Evolutionary conservation across 2,888 invertebrate genomes (phyloP), one percentile per base, ranked within the genome.

Genomic region (Bellardia pandia): DNA sequence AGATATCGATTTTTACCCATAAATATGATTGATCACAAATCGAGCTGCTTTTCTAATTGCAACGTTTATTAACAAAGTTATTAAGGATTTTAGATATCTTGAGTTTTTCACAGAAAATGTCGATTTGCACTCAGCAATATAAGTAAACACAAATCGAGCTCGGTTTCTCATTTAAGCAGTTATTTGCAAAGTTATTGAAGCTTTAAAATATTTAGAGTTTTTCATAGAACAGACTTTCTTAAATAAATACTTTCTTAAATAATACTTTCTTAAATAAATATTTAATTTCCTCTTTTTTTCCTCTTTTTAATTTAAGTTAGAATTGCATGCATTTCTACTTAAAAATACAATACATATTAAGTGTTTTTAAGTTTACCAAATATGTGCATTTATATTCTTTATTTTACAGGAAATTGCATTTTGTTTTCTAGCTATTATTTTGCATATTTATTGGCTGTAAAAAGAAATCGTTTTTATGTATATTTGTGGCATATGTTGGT

Each of bases 361-460:
- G 40, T 64, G 53, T 11, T 64, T 30, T 42, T 69, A n/a, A 3
- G 33, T 60, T 60, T 8, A 2, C 33, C 40, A 40, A 62, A 71
- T 71, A 45, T 51, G 78, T 53, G 64, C 62, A 64, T 53, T 9
- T 66, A 58, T 62, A 66, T 74, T 74, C 53, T 76, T 71, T 76
- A 62, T 51, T 69, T 58, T 71, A 76, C 51, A 76, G 82, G 76
- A 76, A 71, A 83, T 76, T 76, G 69, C 76, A 83, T 76, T 76
- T 80, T 62, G 51, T 60, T 30, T 69, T 53, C 53, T 11, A 76
- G 76, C 58, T 42, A 69, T 71, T 83, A 71, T 76, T 83, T 83
- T 76, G 82, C 82, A 83, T 83, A 69, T 83, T 69, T 76, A 83
- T 83, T 83, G 82, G 69, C 51, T 69, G 75, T 16, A 40, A 68